Percentiles rank a stretch among this genome's conserved stretches.
phyloP scores from a whole-genome alignment of 2,797 vertebrate species.

The Cuculus canorus region DNA sequence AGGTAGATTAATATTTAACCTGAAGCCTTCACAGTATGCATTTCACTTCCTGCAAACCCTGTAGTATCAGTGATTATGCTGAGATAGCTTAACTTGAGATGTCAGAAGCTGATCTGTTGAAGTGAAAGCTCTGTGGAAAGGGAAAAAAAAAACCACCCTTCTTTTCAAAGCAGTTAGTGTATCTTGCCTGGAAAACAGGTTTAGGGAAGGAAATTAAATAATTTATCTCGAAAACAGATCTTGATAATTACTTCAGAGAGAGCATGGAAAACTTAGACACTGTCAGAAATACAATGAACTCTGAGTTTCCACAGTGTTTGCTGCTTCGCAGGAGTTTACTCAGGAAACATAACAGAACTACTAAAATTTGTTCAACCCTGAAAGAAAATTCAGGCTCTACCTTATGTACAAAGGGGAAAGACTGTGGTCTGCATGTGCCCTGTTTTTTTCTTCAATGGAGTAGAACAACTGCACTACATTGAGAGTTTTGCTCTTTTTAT shows the following conservation, averaged over 20 bases:
- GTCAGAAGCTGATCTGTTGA: neutral
- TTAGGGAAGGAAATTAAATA: conserved; percentile 14
- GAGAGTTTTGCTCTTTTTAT: neutral
- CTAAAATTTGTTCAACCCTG: neutral
- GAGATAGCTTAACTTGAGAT: conserved; percentile 17
- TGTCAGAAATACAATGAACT: neutral
- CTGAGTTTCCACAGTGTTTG: neutral
- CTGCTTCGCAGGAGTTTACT: neutral
- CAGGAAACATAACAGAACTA: neutral
- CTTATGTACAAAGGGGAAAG: neutral
- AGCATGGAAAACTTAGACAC: neutral
- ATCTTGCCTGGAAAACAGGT: neutral
- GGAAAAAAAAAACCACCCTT: neutral
- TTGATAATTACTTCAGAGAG: neutral
- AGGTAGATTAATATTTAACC: conserved; percentile 34
- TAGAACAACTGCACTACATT: neutral
- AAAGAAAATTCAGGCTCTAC: neutral
- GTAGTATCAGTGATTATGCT: neutral
- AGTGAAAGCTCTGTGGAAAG: neutral
- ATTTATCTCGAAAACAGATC: conserved; percentile 13
- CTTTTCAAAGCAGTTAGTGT: neutral
- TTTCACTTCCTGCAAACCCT: conserved; percentile 12
- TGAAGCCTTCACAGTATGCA: neutral
- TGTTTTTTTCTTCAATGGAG: neutral
- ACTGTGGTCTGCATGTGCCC: neutral